Base-by-base conservation (phyloP, 2,888 invertebrate species). In the Drosophila longiperda region DNA sequence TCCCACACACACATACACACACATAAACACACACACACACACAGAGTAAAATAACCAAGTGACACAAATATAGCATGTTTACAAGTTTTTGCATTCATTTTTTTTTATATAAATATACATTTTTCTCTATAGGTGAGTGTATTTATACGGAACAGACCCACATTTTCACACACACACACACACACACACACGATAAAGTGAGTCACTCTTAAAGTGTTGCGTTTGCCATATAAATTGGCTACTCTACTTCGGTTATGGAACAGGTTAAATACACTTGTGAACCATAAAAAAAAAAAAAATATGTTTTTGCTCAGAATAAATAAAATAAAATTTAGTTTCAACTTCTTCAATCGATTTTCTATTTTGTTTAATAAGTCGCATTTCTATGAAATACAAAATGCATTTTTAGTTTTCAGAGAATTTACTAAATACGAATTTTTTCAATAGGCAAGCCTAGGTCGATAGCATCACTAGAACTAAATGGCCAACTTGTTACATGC, bases 41-140 rank as follows among this genome's bases (percentile, higher is more conserved):
- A 1, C 34, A 23, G 17, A 11, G 36, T 29, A 20, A 12, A 29
- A 29, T 29, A 57, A 33, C 29, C 58, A 59, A 58, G 48, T 49
- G 57, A 57, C 66, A 66, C 52, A 62, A 40, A 69, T 66, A 58
- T 52, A 53, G 50, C 69, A 54, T 60, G 66, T 54, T 71, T 65
- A 65, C 50, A 50, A 50, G 34, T 60, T 34, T 40, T 17, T 11
- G 9, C 4, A 53, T n/a, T 12, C 3, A 53, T n/a, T n/a, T n/a
- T 36, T 60, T n/a, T 36, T 11, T 48, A 34, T n/a, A 57, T 12
- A 38, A 20, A 54, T 9, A 55, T 4, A 55, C 26, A 26, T 32
- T 26, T 45, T 12, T 12, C 17, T 15, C 26, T 34, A n/a, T 34
- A 48, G 32, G 36, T 42, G 38, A 48, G 8, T 33, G 7, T 15